These are phyloP conservation scores for Microctenopoma stevenorrisi DNA, from an alignment of 2,797 vertebrate genomes.

Conservation along the genomic window DNA sequence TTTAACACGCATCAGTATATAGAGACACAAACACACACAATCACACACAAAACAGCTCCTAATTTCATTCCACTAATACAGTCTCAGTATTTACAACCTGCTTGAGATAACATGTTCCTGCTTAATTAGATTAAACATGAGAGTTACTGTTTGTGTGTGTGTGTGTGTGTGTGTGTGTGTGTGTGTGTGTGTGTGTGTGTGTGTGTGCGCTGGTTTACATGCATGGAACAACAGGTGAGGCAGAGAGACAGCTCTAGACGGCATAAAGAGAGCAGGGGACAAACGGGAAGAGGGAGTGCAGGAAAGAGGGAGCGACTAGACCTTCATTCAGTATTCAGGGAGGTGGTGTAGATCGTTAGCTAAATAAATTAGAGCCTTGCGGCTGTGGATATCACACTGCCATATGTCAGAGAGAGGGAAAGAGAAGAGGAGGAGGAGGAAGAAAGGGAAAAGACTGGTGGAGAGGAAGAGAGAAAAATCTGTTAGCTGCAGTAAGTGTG, in stretches of 20 bases:
- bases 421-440: conserved; percentile 8
- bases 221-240: conserved; percentile 75
- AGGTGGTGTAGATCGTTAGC: conserved; percentile 80
- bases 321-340: conserved; percentile 76
- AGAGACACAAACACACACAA: conserved; percentile 9
- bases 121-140: conserved; percentile 76
- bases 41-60: conserved; percentile 37
- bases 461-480: conserved; percentile 57
- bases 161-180: conserved; percentile 21
- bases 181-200: conserved; percentile 11
- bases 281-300: conserved; percentile 34
- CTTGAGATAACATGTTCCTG: conserved; percentile 71
- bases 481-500: conserved; percentile 67
- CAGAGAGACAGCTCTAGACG: conserved; percentile 41
- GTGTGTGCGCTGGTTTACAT: conserved; percentile 49
- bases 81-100: conserved; percentile 76
- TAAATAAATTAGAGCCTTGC: conserved; percentile 80
- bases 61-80: conserved; percentile 74
- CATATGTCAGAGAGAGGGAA: conserved; percentile 71
- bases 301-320: conserved; percentile 55
- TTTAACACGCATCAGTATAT: conserved; percentile 16
- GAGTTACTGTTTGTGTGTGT: conserved; percentile 6
- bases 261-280: conserved; percentile 24
- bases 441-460: conserved; percentile 43
- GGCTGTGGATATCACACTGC: conserved; percentile 80